Evolutionary conservation across 2,113 vertebrate genomes (phyloP), one percentile per base, ranked within the genome.

Genomic region (Gymnocephalus cernua): DNA sequence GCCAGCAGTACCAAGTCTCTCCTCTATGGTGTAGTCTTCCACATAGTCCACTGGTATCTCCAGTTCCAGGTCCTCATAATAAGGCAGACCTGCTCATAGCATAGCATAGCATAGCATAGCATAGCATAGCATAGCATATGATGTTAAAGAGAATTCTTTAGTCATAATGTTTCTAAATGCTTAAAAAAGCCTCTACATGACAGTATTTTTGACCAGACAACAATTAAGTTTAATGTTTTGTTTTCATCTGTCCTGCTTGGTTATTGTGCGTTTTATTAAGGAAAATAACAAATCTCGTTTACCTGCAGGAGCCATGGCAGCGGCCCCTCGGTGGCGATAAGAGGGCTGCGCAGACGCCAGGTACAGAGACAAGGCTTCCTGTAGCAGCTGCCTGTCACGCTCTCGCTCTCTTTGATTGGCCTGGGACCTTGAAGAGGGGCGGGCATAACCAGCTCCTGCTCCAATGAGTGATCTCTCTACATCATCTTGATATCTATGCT

Each of bases 401-500:
- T 93, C 94, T 23, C 75, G 88, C 51, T 92, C 93, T 68, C 95
- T 90, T 75, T 92, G 94, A 80, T 87, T 92, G 64, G 86, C 88
- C 0, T 96, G 91, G 0, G 95, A 95, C 78, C 96, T 95, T 59
- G 95, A 93, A 25, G 93, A 87, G 18, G 95, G 91, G 27, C 94
- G 93, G 29, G 89, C 87, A 74, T 95, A 95, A 66, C 90, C 82
- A 0, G 76, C 89, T 51, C 83, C 91, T 84, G 48, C 85, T 12
- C 85, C 87, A 82, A 86, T 79, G 51, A 93, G 95, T 32, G 94
- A 94, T 51, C 95, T 90, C 86, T 91, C 87, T 79, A 82, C 89
- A 3, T 95, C 90, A 0, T 97, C 97, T 15, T 96, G 96, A 86
- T 96, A 96, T 71, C 93, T 94, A 14, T 97, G 97, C 97, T 97